Percentiles rank a stretch among this genome's conserved stretches.
Conservation (phyloP, 2,797 vertebrate genomes). For the Eurystomus glaucurus region DNA sequence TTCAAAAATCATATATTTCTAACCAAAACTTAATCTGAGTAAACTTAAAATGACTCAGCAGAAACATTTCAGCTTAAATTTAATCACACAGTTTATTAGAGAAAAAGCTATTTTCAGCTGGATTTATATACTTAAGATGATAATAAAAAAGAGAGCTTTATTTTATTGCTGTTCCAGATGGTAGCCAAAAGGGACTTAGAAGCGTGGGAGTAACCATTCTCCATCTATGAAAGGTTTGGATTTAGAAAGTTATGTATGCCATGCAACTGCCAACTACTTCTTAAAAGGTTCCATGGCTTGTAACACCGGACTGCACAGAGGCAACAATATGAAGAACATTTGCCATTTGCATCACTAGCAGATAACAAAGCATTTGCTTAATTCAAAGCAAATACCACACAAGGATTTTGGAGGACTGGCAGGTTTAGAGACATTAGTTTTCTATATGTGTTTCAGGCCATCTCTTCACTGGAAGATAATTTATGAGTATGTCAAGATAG, state of each 20-base stretch:
- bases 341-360: background rate
- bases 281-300: background rate
- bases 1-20: background rate
- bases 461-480: background rate
- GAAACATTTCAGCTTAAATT: slow-evolving; percentile 12
- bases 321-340: background rate
- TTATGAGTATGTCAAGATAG: background rate
- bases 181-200: slow-evolving; percentile 2
- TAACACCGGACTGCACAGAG: background rate
- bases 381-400: background rate
- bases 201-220: background rate
- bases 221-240: background rate
- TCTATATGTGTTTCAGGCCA: background rate
- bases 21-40: background rate
- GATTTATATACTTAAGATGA: background rate
- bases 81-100: background rate
- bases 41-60: background rate
- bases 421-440: background rate
- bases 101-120: background rate
- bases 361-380: background rate
- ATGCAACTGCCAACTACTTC: background rate
- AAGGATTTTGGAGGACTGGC: background rate
- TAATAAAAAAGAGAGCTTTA: background rate
- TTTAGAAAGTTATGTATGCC: background rate
- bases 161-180: slow-evolving; percentile 49